Evolutionary conservation across 2,113 vertebrate genomes (phyloP).

Genomic region (Machaerirhynchus nigripectus): DNA sequence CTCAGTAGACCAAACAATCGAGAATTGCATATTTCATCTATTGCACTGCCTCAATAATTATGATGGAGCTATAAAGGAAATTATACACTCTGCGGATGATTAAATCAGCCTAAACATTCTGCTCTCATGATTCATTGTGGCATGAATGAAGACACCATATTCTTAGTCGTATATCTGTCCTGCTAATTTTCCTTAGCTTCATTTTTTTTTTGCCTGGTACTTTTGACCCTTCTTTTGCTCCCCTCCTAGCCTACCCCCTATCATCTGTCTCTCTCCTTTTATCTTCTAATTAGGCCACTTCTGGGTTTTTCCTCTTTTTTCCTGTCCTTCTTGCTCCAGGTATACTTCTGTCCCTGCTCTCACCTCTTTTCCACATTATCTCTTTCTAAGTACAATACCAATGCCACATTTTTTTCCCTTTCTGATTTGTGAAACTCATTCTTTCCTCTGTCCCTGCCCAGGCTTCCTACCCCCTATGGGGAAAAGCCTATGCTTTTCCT

Average conservation of each 20-base stretch:
- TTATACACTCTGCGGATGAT: background rate
- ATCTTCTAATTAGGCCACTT: conserved; percentile 73
- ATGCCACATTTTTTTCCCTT: conserved; percentile 40
- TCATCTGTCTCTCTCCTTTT: conserved; percentile 32
- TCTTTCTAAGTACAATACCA: conserved; percentile 74
- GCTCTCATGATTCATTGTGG: conserved; percentile 16
- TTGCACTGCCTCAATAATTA: conserved; percentile 30
- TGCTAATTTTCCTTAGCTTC: conserved; percentile 51
- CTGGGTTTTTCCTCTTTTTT: conserved; percentile 56
- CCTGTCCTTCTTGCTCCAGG: conserved; percentile 66
- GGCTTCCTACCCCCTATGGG: conserved; percentile 73
- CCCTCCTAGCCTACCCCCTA: background rate
- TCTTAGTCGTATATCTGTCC: conserved; percentile 20
- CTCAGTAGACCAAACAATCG: background rate
- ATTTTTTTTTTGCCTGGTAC: conserved; percentile 19
- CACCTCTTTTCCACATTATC: conserved; percentile 65
- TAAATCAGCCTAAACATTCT: conserved; percentile 54
- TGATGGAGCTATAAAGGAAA: conserved; percentile 42
- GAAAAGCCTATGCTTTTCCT: conserved; percentile 71
- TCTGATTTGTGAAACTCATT: conserved; percentile 76
- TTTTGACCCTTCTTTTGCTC: conserved; percentile 47
- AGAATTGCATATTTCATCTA: background rate
- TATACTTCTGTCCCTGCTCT: conserved; percentile 64
- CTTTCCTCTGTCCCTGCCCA: conserved; percentile 75
- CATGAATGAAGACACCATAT: conserved; percentile 35